Conservation (phyloP, 2,113 vertebrate genomes). For the Poeciliopsis prolifica region DNA sequence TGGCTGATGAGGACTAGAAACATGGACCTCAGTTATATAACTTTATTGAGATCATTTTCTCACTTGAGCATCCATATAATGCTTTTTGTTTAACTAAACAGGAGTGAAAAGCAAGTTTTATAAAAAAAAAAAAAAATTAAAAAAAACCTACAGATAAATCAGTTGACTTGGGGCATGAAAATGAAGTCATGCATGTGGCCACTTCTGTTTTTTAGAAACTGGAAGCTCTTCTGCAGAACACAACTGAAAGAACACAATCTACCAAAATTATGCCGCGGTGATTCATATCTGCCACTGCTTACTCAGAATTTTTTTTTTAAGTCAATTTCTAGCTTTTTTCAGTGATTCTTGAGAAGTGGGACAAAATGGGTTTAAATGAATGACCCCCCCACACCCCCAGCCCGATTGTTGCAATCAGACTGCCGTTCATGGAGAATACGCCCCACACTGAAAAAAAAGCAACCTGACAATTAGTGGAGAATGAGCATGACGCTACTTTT, state of each 20-base stretch:
- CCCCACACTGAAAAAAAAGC: background rate
- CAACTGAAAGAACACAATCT: background rate
- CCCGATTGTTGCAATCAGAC: background rate
- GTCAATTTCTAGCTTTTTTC: background rate
- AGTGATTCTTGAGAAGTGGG: too few species aligned
- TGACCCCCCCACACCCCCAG: too few species aligned
- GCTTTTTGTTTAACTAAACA: background rate
- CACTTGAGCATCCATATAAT: too few species aligned
- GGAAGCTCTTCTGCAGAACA: background rate
- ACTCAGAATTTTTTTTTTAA: background rate
- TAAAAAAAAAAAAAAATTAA: background rate
- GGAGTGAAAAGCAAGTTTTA: background rate
- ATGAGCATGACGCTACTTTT: background rate
- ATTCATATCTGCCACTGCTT: background rate
- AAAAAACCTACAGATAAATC: background rate
- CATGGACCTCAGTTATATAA: background rate
- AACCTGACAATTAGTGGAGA: background rate
- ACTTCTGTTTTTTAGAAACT: background rate
- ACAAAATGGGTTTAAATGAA: too few species aligned
- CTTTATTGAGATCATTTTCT: background rate
- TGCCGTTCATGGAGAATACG: background rate
- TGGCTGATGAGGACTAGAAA: background rate
- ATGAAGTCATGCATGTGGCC: background rate
- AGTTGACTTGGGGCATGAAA: background rate
- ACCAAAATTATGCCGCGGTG: background rate